Conservation (phyloP, 2,888 invertebrate species). For the Lithophane ornitopus region DNA sequence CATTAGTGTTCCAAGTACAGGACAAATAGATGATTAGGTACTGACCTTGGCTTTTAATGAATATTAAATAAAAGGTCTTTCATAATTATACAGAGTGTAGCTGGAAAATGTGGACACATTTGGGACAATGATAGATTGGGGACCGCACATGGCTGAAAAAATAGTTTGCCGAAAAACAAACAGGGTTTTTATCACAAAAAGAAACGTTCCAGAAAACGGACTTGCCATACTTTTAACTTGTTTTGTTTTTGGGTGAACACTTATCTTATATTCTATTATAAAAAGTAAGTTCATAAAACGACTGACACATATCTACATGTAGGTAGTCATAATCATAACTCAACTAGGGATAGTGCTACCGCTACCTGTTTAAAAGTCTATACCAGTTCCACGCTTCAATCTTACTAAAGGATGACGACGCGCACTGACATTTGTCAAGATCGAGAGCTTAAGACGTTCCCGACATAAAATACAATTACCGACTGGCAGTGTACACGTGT, state of each 20-base stretch:
- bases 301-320: slow-evolving; percentile 2
- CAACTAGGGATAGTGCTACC: no score
- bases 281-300: not conserved
- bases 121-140: slow-evolving; percentile 28
- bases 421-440: slow-evolving; percentile 58
- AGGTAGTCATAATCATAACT: not conserved
- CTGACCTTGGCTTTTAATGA: slow-evolving; percentile 33
- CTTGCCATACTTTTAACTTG: not conserved
- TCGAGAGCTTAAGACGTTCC: slow-evolving; percentile 36
- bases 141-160: not conserved
- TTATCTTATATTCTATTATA: not conserved
- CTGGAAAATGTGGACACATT: slow-evolving; percentile 14
- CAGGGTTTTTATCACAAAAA: slow-evolving; percentile 3
- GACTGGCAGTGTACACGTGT: slow-evolving; percentile 48
- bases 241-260: not conserved
- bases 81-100: slow-evolving; percentile 10
- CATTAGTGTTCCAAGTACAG: slow-evolving; percentile 29
- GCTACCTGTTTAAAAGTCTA: slow-evolving; percentile 52
- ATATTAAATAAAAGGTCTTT: slow-evolving; percentile 42
- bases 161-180: slow-evolving; percentile 12
- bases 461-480: slow-evolving; percentile 59
- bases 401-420: slow-evolving; percentile 49
- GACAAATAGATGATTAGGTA: slow-evolving; percentile 33
- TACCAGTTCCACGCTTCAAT: slow-evolving; percentile 45
- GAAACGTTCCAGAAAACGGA: not conserved